These are phyloP conservation scores for Acestrorhynchus altus DNA, from an alignment of 2,797 vertebrate species.

Conservation along the genomic window DNA sequence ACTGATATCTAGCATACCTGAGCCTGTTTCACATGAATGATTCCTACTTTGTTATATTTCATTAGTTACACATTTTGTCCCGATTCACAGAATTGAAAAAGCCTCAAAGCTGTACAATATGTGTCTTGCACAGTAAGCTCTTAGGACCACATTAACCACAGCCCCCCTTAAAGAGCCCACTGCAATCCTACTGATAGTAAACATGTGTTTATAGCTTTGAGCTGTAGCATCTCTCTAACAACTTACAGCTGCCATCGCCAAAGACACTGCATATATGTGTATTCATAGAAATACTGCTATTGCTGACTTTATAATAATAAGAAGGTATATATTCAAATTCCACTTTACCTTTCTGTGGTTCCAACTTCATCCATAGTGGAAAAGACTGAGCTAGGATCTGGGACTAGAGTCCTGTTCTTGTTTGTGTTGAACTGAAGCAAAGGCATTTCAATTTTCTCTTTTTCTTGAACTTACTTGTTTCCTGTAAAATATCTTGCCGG, in stretches of 20 bases:
- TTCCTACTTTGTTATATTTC: too few species aligned
- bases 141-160: slow-evolving; percentile 42
- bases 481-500: slow-evolving; percentile 54
- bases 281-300: not conserved
- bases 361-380: slow-evolving; percentile 30
- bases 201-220: slow-evolving; percentile 12
- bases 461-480: slow-evolving; percentile 51
- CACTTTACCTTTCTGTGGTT: slow-evolving; percentile 41
- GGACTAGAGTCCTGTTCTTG: slow-evolving; percentile 6
- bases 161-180: slow-evolving; percentile 47
- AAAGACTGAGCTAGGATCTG: not conserved
- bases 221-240: slow-evolving; percentile 16
- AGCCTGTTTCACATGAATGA: not conserved
- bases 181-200: slow-evolving; percentile 41
- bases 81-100: too few species aligned
- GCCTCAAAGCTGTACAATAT: too few species aligned
- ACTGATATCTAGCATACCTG: not conserved
- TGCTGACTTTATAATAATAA: not conserved
- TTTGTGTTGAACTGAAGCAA: slow-evolving; percentile 16
- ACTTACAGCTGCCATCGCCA: not conserved
- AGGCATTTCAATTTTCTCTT: slow-evolving; percentile 20
- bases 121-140: slow-evolving; percentile 1
- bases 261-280: too few species aligned
- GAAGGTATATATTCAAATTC: not conserved
- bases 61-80: too few species aligned